A percentile compares a stretch with the other conserved stretches of the same genome.
These are phyloP conservation scores for Alauda arvensis DNA, from an alignment of 2,797 vertebrate genomes.

Conservation along the genomic window DNA sequence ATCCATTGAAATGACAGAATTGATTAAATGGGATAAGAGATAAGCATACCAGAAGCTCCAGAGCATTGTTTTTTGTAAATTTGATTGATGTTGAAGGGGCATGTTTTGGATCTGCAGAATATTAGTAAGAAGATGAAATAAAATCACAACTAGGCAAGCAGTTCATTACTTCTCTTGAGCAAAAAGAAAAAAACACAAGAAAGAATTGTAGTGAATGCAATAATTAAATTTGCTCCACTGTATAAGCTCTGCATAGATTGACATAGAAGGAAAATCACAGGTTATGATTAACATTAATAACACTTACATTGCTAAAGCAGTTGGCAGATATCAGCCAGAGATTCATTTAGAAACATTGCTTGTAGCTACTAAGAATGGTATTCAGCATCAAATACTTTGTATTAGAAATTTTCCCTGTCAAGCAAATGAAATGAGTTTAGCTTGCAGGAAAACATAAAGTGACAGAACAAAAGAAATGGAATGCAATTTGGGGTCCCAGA, in stretches of 20 bases:
- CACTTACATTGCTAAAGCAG: not conserved
- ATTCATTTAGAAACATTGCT: slow-evolving; percentile 36
- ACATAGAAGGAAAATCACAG: slow-evolving; percentile 8
- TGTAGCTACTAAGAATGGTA: slow-evolving; percentile 25
- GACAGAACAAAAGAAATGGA: slow-evolving; percentile 26
- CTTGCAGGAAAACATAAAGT: slow-evolving; percentile 28
- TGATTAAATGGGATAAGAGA: slow-evolving; percentile 38
- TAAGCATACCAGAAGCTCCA: slow-evolving; percentile 21
- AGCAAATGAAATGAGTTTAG: slow-evolving; percentile 33
- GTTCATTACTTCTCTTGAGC: slow-evolving; percentile 19
- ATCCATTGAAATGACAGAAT: slow-evolving; percentile 38
- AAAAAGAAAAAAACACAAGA: not conserved
- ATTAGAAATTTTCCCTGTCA: slow-evolving; percentile 40
- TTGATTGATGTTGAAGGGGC: slow-evolving; percentile 30
- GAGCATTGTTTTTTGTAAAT: not conserved
- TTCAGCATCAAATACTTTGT: slow-evolving; percentile 13
- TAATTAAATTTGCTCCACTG: slow-evolving; percentile 7
- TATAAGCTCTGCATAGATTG: slow-evolving; percentile 6
- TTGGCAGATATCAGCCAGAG: slow-evolving; percentile 21
- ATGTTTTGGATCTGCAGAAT: slow-evolving; percentile 12
- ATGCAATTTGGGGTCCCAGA: slow-evolving; percentile 1
- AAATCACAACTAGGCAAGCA: not conserved
- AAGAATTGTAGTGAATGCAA: slow-evolving; percentile 2
- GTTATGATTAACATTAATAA: slow-evolving; percentile 50
- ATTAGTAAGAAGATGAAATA: slow-evolving; percentile 13